Conservation (phyloP, 2,797 vertebrate genomes). For the Pogoniulus pusillus region DNA sequence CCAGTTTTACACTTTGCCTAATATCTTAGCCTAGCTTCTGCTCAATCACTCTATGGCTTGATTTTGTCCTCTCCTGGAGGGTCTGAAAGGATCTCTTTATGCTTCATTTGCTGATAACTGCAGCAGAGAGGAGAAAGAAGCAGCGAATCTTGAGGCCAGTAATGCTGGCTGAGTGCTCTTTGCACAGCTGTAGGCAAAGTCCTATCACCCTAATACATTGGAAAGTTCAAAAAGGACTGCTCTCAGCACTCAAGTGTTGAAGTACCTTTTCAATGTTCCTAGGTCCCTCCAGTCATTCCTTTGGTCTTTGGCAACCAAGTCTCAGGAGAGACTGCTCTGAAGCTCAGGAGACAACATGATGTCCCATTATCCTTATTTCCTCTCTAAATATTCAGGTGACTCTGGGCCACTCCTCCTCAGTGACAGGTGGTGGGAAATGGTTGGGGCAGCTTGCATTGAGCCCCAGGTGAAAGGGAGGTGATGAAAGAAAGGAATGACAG, state of each 20-base stretch:
- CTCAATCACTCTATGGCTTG: background rate
- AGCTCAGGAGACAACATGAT: background rate
- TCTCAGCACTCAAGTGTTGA: background rate
- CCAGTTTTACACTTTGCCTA: background rate
- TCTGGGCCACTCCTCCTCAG: background rate
- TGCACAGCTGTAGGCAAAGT: background rate
- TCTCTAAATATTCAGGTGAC: background rate
- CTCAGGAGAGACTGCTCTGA: background rate
- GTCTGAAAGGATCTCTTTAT: background rate
- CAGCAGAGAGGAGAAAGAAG: background rate
- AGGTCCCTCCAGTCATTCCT: background rate
- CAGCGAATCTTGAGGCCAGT: background rate
- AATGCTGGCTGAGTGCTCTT: background rate
- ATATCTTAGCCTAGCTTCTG: background rate
- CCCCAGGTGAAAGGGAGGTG: background rate
- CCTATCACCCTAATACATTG: background rate
- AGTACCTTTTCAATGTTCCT: background rate
- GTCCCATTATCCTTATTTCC: background rate
- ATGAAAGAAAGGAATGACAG: background rate
- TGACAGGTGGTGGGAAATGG: rapidly evolving
- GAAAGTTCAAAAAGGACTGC: background rate
- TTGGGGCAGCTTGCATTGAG: background rate
- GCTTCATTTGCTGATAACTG: background rate
- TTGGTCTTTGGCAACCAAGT: background rate
- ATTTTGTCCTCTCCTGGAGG: background rate